phyloP scores from a whole-genome alignment of 2,888 invertebrate species.

The Chrysina gloriosa region DNA sequence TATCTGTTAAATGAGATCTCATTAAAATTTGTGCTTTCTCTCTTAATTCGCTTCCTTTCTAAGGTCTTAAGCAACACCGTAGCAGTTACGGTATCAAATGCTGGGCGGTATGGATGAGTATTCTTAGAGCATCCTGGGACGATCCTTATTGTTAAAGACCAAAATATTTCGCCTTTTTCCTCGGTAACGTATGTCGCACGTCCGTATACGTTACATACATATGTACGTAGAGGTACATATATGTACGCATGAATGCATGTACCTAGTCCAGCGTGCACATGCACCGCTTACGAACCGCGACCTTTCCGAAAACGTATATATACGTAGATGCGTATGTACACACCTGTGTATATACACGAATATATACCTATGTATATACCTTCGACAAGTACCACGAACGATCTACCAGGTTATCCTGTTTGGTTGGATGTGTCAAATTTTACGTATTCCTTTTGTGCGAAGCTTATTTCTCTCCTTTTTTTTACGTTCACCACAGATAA shows the following conservation, averaged over 20 bases:
- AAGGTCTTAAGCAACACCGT: no score
- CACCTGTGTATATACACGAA: background rate
- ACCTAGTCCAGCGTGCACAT: no score
- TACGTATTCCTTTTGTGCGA: background rate
- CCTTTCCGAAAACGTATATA: background rate
- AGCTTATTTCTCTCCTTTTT: background rate
- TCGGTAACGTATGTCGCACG: no score
- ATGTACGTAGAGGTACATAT: background rate
- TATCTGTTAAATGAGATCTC: no score
- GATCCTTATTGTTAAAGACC: background rate
- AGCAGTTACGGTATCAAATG: no score
- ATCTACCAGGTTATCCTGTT: background rate
- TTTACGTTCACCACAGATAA: background rate
- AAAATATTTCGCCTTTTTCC: background rate
- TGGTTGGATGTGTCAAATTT: constrained; percentile 11
- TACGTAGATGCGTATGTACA: background rate
- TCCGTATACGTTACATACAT: no score
- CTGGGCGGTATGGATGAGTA: no score
- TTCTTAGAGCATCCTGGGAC: no score
- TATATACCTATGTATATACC: background rate
- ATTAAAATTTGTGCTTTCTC: no score
- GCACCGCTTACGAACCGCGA: background rate
- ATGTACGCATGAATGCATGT: background rate
- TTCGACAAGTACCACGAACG: background rate
- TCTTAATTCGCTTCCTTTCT: no score